A percentile compares a stretch with the other conserved stretches of the same genome.
These are phyloP conservation scores for Geopemphigus sp. DNA, from an alignment of 1,140 invertebrate species.

Conservation along the genomic window DNA sequence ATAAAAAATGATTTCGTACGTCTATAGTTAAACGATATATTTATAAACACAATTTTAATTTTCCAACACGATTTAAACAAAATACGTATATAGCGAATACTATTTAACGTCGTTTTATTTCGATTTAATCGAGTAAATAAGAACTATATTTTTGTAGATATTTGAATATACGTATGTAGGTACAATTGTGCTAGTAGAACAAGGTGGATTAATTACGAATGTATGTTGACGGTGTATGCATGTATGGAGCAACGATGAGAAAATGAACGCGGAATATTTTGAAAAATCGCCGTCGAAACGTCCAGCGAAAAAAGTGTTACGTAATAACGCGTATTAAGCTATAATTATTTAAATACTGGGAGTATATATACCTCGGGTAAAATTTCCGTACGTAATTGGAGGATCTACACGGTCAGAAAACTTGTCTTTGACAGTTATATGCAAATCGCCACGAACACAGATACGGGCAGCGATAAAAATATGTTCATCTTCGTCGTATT, in stretches of 20 bases:
- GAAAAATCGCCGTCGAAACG: background rate
- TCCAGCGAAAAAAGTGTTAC: background rate
- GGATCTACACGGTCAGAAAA: background rate
- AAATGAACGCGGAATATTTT: slow-evolving; percentile 1
- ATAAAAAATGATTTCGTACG: no score
- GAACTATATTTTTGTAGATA: no score
- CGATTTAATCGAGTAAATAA: no score
- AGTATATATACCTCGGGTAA: background rate
- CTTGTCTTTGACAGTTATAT: slow-evolving; percentile 32
- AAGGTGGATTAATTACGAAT: background rate
- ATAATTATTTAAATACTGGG: slow-evolving; percentile 4
- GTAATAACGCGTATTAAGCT: background rate
- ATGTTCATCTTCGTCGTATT: background rate
- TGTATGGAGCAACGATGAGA: background rate
- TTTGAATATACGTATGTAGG: no score
- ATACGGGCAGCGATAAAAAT: background rate
- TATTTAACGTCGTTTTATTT: no score
- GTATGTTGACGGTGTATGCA: background rate
- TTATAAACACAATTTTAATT: no score
- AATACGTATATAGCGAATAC: no score
- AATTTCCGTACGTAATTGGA: slow-evolving; percentile 3
- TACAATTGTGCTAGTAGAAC: no score
- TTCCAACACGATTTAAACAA: no score
- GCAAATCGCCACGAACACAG: background rate
- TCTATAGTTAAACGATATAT: no score